Base-by-base conservation (phyloP, 2,797 vertebrate genomes). In the Gadopsis marmoratus region DNA sequence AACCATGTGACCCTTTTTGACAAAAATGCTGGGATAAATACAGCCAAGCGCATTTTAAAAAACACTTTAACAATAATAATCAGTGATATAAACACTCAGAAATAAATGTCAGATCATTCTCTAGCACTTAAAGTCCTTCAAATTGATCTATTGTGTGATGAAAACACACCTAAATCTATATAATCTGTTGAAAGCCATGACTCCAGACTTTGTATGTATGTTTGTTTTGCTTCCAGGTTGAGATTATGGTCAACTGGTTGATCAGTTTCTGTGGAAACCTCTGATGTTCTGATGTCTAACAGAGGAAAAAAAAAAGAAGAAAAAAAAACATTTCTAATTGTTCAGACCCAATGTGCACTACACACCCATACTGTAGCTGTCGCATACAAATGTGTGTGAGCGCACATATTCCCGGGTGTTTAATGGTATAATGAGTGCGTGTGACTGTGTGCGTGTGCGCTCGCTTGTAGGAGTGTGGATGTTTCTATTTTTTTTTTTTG, bases 101-200 rank as follows among this genome's bases (percentile, higher is more conserved):
- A 72, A 56, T 23, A 58, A 71, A 71, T 26, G 50, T 69, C 31
- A 21, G 8, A 67, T 43, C 7, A 60, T 81, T 81, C 55, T 86
- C 47, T 81, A 86, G 87, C 85, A 91, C 86, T 91, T 68, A 64
- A 89, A 83, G 61, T 76, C 68, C 41, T 81, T 80, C 29, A 62
- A 74, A 78, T 19, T 48, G 33, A 81, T 76, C 67, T 71, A 37
- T 67, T 8, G 19, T 69, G 17, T 83, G 48, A 61, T 76, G n/a
- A 65, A 83, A 78, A 83, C 39, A 72, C 64, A 65, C 5, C 21
- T 74, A 35, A 50, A 73, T 80, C 70, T 58, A 29, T 77, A 13
- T 51, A 37, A 73, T 51, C 50, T 82, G 73, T 76, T 66, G 11
- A 75, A 71, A 63, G 31, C 62, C 41, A 16, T 61, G 14, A 66